phyloP scores from a whole-genome alignment of 2,888 invertebrate species.

The Conomelus anceps region DNA sequence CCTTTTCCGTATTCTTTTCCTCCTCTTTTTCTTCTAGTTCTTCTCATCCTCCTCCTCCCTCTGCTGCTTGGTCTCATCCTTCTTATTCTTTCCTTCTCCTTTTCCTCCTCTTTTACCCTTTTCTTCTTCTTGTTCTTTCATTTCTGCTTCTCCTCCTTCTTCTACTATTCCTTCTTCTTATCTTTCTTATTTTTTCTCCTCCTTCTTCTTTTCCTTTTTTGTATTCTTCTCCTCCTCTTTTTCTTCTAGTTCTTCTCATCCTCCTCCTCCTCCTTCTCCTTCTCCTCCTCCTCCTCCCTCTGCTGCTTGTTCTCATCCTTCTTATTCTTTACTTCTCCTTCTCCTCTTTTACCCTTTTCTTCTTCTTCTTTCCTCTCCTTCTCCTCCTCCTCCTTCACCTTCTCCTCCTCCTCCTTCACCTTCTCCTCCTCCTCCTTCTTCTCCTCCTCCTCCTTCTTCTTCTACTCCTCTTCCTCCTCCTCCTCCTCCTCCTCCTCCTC shows the following conservation, averaged over 20 bases:
- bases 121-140: no score
- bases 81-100: no score
- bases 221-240: no score
- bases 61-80: neutral
- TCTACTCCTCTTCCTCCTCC: no score
- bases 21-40: neutral
- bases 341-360: neutral
- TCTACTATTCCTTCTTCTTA: neutral
- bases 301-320: neutral
- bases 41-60: neutral
- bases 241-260: no score
- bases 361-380: neutral
- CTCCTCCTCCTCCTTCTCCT: neutral
- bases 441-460: no score
- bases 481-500: neutral
- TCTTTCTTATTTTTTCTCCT: neutral
- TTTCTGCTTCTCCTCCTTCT: neutral
- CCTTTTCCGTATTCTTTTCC: neutral
- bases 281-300: neutral
- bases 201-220: no score
- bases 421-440: neutral
- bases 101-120: no score
- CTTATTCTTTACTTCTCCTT: neutral
- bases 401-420: neutral
- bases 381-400: neutral